phyloP scores from a whole-genome alignment of 2,113 vertebrate species.

The Dipodomys merriami region DNA sequence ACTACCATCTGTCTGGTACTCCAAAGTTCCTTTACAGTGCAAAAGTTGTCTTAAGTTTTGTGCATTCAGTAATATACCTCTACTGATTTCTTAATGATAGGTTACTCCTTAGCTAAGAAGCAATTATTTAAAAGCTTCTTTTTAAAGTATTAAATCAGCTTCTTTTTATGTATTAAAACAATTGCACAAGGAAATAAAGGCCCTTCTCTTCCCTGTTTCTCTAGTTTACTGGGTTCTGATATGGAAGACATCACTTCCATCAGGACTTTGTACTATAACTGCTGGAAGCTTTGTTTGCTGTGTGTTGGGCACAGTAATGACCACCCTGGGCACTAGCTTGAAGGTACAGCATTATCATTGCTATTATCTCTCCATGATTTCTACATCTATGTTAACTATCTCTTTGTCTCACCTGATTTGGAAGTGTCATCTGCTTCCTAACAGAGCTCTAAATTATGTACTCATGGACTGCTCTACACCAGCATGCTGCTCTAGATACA shows the following conservation, averaged over 20 bases:
- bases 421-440: neutral
- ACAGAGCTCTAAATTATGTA: neutral
- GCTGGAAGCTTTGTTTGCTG: neutral
- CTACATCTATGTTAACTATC: neutral
- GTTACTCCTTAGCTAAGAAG: neutral
- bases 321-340: neutral
- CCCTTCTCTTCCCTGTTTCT: neutral
- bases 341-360: neutral
- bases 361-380: neutral
- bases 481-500: neutral
- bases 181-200: neutral
- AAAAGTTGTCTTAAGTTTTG: slow-evolving; percentile 56
- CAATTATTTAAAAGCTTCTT: neutral
- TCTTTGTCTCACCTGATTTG: neutral
- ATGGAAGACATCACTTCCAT: neutral
- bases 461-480: neutral
- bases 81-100: neutral
- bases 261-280: neutral
- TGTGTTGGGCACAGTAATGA: neutral
- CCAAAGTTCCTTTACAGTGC: neutral
- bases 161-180: neutral
- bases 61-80: slow-evolving; percentile 21
- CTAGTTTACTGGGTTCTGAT: neutral
- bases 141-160: neutral
- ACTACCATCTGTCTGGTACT: slow-evolving; percentile 66